These are phyloP conservation scores for Amphiprion percula DNA, from an alignment of 2,113 vertebrate genomes.

Conservation along the genomic window DNA sequence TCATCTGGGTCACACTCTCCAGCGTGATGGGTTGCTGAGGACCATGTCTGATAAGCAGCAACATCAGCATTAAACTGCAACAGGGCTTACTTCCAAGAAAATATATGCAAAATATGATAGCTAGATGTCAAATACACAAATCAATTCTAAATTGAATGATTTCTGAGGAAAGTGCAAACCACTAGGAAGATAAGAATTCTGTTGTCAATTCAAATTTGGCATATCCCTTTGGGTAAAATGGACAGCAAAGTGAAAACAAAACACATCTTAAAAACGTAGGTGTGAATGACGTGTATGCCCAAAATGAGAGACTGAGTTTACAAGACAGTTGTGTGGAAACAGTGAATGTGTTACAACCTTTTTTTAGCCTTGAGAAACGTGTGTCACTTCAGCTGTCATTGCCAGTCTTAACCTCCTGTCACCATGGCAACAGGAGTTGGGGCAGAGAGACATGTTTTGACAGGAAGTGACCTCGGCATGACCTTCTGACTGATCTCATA, in stretches of 20 bases:
- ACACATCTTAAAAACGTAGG: too few relatives aligned
- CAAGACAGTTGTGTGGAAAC: too few relatives aligned
- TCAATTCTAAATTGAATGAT: neutral
- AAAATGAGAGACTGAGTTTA: too few relatives aligned
- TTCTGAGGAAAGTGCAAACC: neutral
- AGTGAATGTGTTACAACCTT: too few relatives aligned
- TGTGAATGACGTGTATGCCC: too few relatives aligned
- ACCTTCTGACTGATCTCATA: constrained; percentile 45
- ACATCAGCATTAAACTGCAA: neutral
- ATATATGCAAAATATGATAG: neutral
- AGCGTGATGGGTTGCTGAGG: constrained; percentile 21
- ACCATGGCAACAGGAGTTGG: constrained; percentile 40
- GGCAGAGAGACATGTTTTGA: constrained; percentile 37
- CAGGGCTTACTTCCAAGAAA: neutral
- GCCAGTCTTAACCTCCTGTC: neutral
- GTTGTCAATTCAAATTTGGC: too few relatives aligned
- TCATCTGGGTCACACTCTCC: constrained; percentile 44
- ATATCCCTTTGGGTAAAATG: too few relatives aligned
- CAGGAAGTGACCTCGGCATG: constrained; percentile 55
- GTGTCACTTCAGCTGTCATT: constrained; percentile 33
- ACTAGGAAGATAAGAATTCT: too few relatives aligned
- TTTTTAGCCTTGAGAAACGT: neutral
- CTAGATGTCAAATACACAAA: neutral
- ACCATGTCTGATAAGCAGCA: neutral
- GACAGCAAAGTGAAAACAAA: neutral